A percentile compares a stretch with the other conserved stretches of the same genome.
Evolutionary conservation across 2,113 vertebrate genomes (phyloP).

Genomic region (Dasyprocta punctata): DNA sequence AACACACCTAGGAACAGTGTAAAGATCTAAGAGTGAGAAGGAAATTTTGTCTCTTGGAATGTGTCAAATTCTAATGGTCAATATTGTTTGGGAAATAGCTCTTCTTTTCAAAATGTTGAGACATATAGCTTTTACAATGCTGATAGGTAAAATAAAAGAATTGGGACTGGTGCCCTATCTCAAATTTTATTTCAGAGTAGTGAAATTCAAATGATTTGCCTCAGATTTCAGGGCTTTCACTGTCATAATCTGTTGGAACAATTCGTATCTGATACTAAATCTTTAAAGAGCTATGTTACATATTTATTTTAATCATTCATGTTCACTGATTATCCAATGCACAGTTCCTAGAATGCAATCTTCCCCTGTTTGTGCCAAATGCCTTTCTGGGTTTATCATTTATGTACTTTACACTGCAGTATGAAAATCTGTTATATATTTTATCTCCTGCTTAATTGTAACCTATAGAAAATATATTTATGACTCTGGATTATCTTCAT

Average conservation of each 20-base stretch:
- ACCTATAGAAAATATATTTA: background rate
- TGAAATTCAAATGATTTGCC: background rate
- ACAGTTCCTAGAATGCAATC: background rate
- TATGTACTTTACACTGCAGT: too few relatives aligned
- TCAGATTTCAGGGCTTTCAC: background rate
- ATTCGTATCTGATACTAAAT: background rate
- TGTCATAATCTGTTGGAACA: background rate
- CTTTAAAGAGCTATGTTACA: background rate
- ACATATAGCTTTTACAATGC: too few relatives aligned
- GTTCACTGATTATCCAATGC: background rate
- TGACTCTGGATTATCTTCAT: fast-evolving
- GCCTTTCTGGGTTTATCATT: too few relatives aligned
- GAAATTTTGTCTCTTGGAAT: too few relatives aligned
- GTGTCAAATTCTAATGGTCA: too few relatives aligned
- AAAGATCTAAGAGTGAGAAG: background rate
- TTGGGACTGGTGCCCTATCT: background rate
- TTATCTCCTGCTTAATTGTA: too few relatives aligned
- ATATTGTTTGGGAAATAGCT: too few relatives aligned
- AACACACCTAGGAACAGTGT: background rate
- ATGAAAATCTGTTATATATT: too few relatives aligned
- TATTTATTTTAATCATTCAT: background rate
- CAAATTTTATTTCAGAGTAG: background rate
- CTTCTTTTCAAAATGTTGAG: too few relatives aligned
- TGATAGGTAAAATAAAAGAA: too few relatives aligned
- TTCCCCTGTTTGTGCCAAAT: background rate